Percentiles rank a stretch among this genome's conserved stretches.
Conservation (phyloP, 2,797 vertebrate species). For the Poecile montanus region DNA sequence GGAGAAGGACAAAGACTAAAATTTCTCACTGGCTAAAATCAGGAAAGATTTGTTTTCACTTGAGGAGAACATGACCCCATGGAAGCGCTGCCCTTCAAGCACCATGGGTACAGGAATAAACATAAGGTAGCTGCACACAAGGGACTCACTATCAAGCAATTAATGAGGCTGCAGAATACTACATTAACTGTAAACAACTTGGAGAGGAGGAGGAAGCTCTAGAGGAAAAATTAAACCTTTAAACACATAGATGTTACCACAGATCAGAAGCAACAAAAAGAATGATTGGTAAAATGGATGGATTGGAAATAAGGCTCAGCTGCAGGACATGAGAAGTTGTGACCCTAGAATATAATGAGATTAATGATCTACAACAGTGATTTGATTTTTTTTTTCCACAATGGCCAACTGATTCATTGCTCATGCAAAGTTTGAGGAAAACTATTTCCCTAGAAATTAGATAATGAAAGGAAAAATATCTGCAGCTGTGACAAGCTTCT, state of each 20-base stretch:
- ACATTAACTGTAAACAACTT: background rate
- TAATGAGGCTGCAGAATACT: background rate
- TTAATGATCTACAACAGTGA: background rate
- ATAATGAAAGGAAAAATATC: background rate
- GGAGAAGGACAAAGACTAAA: background rate
- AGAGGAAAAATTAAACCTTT: background rate
- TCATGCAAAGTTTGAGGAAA: background rate
- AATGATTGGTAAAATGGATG: background rate
- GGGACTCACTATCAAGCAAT: background rate
- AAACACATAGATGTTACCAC: background rate
- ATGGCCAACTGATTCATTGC: background rate
- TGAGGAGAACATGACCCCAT: background rate
- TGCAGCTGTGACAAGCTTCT: conserved; percentile 31
- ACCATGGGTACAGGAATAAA: background rate
- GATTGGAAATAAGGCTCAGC: background rate
- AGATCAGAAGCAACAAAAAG: background rate
- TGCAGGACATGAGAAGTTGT: conserved; percentile 2
- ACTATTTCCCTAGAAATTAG: conserved; percentile 5
- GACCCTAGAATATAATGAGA: background rate
- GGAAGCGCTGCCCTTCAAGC: background rate
- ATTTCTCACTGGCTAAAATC: background rate
- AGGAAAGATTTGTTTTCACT: background rate
- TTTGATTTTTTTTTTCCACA: background rate
- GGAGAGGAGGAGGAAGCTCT: background rate
- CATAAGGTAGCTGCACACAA: background rate